Percentiles rank a stretch among this genome's conserved stretches.
Conservation (phyloP, 2,113 vertebrate genomes). For the Dipodomys stephensi region DNA sequence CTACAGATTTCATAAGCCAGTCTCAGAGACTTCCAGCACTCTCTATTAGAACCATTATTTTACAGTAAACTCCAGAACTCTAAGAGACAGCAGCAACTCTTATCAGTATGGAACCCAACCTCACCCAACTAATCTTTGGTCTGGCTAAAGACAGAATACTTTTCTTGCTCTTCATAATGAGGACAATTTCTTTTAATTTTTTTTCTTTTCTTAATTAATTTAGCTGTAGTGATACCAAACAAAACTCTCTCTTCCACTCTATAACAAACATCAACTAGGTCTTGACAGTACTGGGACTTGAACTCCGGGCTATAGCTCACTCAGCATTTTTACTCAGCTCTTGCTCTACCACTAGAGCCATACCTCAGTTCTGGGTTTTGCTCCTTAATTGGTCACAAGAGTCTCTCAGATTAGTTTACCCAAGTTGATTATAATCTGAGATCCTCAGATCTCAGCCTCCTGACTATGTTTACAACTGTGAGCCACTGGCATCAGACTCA, state of each 20-base stretch:
- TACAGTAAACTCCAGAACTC: not conserved
- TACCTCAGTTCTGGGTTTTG: no score
- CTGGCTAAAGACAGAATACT: not conserved
- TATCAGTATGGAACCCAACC: not conserved
- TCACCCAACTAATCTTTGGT: not conserved
- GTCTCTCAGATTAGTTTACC: no score
- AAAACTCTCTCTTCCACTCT: not conserved
- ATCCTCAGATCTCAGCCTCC: no score
- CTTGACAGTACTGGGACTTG: no score
- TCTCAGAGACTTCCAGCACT: not conserved
- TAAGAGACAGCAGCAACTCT: not conserved
- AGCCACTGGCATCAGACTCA: no score
- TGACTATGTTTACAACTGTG: no score
- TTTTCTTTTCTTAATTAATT: not conserved
- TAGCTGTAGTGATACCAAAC: not conserved
- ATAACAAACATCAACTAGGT: not conserved
- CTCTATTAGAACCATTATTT: not conserved
- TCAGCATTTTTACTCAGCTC: no score
- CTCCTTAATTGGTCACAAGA: no score
- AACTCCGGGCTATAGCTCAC: no score
- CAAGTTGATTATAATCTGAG: no score
- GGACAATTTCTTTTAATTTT: not conserved
- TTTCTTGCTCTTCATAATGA: not conserved
- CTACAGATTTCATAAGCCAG: not conserved
- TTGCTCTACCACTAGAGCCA: no score